Base-by-base conservation (phyloP, 1,140 invertebrate species). In the Zaprionus tsacasi region DNA sequence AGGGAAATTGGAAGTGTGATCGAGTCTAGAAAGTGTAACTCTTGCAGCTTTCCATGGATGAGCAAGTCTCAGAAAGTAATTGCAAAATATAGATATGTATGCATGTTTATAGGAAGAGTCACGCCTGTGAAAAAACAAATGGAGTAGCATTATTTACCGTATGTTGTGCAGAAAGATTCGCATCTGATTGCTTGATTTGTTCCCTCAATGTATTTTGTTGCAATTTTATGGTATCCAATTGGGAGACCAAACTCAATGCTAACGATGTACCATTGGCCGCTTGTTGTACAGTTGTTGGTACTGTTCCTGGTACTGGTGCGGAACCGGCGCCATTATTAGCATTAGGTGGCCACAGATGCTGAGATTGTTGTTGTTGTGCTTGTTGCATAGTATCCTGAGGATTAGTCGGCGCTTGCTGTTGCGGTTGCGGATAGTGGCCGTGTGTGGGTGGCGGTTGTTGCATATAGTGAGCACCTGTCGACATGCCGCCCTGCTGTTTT, bases 111-210 rank as follows among this genome's bases (percentile, higher is more conserved):
- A 70, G 35, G 48, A n/a, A 54, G n/a, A 45, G 45, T 52, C 43
- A 74, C 58, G 68, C 76, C 79, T 65, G 76, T 48, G 27, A 77
- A 50, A 6, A 40, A 71, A n/a, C 52, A 50, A 65, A 74, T 67
- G 45, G 4, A 64, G 36, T 43, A 68, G 52, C 48, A 40, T 67
- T 60, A 91, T 66, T 92, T 92, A 96, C 96, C 86, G 96, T 95
- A 93, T 99, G 97, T 92, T 99, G 98, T 48, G 98, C 98, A 77
- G 96, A 96, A 65, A 99, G 94, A 94, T 99, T 99, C 86, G 96
- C 96, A 93, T 99, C 98, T 82, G 97, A 98, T 93, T 99, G 98
- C 79, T 95, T 95, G 56, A 99, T 98, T 94, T 99, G 98, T 86
- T 99, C 98, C 82, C 97, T 96, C 64, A 98, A 93, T 58, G 95